phyloP scores from a whole-genome alignment of 2,113 vertebrate species.

The Tupaia tana region DNA sequence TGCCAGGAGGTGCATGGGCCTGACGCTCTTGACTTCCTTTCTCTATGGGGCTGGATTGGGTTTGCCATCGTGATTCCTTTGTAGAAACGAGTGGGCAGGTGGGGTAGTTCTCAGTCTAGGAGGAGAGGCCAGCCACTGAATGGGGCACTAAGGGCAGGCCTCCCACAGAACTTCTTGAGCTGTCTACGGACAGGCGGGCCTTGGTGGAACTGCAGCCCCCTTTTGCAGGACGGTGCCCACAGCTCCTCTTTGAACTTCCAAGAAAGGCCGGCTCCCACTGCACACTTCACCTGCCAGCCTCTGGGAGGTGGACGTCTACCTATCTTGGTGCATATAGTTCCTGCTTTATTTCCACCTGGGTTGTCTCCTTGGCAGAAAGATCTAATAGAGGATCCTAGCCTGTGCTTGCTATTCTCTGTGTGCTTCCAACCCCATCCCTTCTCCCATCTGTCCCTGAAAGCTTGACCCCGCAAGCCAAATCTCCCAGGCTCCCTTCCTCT shows the following conservation, averaged over 20 bases:
- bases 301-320: background rate
- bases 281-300: background rate
- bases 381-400: background rate
- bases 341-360: too few relatives aligned
- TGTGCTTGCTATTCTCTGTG: background rate
- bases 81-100: background rate
- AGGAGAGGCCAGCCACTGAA: too few relatives aligned
- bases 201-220: background rate
- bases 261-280: background rate
- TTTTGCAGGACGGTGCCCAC: background rate
- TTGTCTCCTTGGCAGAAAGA: background rate
- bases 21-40: background rate
- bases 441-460: background rate
- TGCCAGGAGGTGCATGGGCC: background rate
- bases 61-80: background rate
- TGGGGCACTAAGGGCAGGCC: background rate
- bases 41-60: background rate
- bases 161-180: background rate
- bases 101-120: background rate
- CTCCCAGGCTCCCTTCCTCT: background rate
- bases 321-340: background rate
- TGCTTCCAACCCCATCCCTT: background rate
- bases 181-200: background rate
- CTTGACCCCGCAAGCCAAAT: accelerated
- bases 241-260: too few relatives aligned